phyloP scores from a whole-genome alignment of 2,797 vertebrate genomes.

The Mus caroli region DNA sequence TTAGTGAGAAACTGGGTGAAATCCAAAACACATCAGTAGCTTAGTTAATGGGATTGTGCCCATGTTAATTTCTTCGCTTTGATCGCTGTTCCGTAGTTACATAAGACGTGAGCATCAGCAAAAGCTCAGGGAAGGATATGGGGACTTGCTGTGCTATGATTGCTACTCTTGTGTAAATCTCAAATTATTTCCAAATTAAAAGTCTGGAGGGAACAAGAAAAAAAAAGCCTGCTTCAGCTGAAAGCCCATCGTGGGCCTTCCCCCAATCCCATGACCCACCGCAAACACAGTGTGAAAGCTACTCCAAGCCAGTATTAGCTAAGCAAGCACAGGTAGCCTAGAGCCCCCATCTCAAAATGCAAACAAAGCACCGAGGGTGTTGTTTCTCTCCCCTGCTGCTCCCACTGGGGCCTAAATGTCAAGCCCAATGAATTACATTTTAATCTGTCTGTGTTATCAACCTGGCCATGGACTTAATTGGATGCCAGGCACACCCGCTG shows the following conservation, averaged over 20 bases:
- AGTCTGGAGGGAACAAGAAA: neutral
- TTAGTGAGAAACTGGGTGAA: slow-evolving; percentile 56
- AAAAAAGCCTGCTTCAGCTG: slow-evolving; percentile 10
- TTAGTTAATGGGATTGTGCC: slow-evolving; percentile 54
- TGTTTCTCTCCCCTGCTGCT: slow-evolving; percentile 65
- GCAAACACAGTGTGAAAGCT: neutral
- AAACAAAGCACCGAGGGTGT: neutral
- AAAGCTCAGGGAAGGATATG: slow-evolving; percentile 47
- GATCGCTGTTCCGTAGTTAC: slow-evolving; percentile 69
- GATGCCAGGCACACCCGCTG: slow-evolving; percentile 73
- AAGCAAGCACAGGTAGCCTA: neutral
- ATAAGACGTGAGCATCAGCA: slow-evolving; percentile 69
- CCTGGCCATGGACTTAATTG: slow-evolving; percentile 77
- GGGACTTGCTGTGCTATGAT: slow-evolving; percentile 73
- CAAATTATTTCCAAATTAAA: slow-evolving; percentile 72
- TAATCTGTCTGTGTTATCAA: slow-evolving; percentile 82
- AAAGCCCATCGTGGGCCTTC: slow-evolving; percentile 3
- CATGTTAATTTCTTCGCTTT: slow-evolving; percentile 62
- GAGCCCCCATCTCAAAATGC: neutral
- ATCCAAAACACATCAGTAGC: slow-evolving; percentile 17
- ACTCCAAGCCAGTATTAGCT: neutral
- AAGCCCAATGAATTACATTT: slow-evolving; percentile 83
- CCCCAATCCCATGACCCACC: neutral
- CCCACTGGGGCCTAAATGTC: slow-evolving; percentile 83
- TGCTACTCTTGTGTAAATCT: slow-evolving; percentile 66